Base-by-base conservation (phyloP, 2,888 invertebrate species). In the Orthosia incerta region DNA sequence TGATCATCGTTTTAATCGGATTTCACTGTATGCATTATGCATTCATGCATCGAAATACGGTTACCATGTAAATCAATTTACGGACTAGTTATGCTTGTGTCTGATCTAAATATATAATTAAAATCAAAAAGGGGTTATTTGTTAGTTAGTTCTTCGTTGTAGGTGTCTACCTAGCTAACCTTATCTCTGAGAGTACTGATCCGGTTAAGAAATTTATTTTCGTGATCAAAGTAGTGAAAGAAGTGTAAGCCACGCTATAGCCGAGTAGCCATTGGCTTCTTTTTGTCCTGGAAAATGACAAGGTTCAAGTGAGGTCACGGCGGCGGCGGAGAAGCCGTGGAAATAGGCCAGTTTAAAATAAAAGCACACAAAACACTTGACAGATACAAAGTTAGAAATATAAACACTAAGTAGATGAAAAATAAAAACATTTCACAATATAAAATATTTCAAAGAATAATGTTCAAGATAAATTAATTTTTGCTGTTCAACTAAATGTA, bases 1-100 rank as follows among this genome's bases (percentile, higher is more conserved):
- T 56, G 79, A 51, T 51, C 46, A 78, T 63, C 15, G 18, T 20
- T 53, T 63, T 45, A 71, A 83, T 79, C 50, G 46, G 45, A 72
- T 79, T 66, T 66, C 66, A 48, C 55, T 64, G 57, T 48, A 51
- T 71, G 53, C 31, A 68, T 80, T 74, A 73, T 31, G 61, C 64
- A 82, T 57, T 82, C 64, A 61, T 76, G 69, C 64, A 61, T 63
- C 68, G 68, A 65, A 82, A 82, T 59, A 69, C 65, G 61, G 60
- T 69, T 74, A 69, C 56, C n/a, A 71, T 74, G 57, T 57, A 64
- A 62, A 82, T 65, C 26, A 56, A 64, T 56, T 50, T 31, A 64
- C 23, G 11, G 55, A 56, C 68, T 2, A 2, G 26, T n/a, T n/a
- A 59, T 67, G 53, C 57, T 48, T 23, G 20, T 55, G 53, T 67